Evolutionary conservation across 1,140 invertebrate species (phyloP), one percentile per base, ranked within the genome.

Genomic region (Plectrocnemia conspersa): DNA sequence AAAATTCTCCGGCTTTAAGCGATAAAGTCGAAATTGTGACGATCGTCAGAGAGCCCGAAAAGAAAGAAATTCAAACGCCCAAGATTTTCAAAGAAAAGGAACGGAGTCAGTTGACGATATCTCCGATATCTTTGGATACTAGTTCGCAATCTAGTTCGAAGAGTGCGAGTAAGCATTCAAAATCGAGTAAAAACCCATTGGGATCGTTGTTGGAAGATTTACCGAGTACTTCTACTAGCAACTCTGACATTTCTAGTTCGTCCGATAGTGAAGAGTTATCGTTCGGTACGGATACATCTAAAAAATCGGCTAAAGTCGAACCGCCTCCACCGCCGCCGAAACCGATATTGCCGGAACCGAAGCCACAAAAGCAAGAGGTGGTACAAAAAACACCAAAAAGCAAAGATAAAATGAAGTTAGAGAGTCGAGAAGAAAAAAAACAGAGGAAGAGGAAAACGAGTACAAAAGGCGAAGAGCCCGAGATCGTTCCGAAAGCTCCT

Each of bases 401-500:
- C 65, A 80, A 24, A 73, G 71, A 64, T 61, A 68, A 5, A 50
- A 18, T 35, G n/a, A 44, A 66, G 41, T 58, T 65, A 72, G 54
- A 72, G 64, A 46, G 66, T 54, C 52, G 81, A 73, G 77, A 80
- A 64, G 70, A 78, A 59, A 70, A 81, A 56, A 68, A 77, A 68
- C 64, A 73, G 56, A 65, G 82, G 56, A 79, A 81, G 65, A 61
- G 82, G 50, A 79, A 78, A 72, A 78, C 70, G 10, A 35, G 42
- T 35, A 68, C 68, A 9, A 72, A 72, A 61, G 67, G 69, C 16
- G 73, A 75, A 56, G 68, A 70, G 18, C 47, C 62, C 1, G 77
- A 79, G 27, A 42, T 54, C 3, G 66, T 55, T 13, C 32, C 10
- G 29, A 63, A 63, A 50, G 16, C 49, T 25, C 40, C 45, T 22